Evolutionary conservation across 1,140 invertebrate species (phyloP), one percentile per base, ranked within the genome.

Genomic region (Macrobrachium nipponense): DNA sequence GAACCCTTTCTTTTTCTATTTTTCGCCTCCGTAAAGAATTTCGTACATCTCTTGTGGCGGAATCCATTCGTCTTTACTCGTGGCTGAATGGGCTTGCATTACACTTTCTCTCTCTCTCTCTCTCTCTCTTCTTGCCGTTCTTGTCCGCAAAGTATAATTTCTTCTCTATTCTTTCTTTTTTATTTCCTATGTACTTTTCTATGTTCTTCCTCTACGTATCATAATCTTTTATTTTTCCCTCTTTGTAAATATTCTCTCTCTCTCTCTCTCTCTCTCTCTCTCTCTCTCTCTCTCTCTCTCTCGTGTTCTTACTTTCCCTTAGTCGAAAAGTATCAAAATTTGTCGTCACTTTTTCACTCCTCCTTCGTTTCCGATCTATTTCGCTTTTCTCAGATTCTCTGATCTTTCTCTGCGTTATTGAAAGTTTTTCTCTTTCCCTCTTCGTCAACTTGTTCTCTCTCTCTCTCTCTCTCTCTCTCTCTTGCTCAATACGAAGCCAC

Each of bases 261-360:
- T 44, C 36, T 20, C 75, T 77, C 51, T 44, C 51, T 43, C 43
- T 58, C 51, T 23, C 14, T 44, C 75, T 44, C 36, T 44, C 51
- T 77, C 75, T 44, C 58, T n/a, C 75, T 58, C 18, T 51, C 51
- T 51, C 58, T 77, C 58, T 20, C 58, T 77, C 51, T 51, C 75
- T 20, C n/a, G n/a, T n/a, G n/a, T n/a, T n/a, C n/a, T n/a, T n/a
- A n/a, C n/a, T n/a, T n/a, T 76, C 73, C 14, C 68, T 15, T 5
- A 18, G 20, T 43, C 68, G 23, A n/a, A 43, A 36, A 23, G 14
- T 23, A 23, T 72, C n/a, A n/a, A n/a, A n/a, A n/a, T n/a, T n/a
- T n/a, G n/a, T n/a, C n/a, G n/a, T n/a, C n/a, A n/a, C n/a, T n/a
- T n/a, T n/a, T n/a, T n/a, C n/a, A n/a, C n/a, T n/a, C n/a, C n/a